phyloP scores from a whole-genome alignment of 2,797 vertebrate species.

The Avahi laniger region DNA sequence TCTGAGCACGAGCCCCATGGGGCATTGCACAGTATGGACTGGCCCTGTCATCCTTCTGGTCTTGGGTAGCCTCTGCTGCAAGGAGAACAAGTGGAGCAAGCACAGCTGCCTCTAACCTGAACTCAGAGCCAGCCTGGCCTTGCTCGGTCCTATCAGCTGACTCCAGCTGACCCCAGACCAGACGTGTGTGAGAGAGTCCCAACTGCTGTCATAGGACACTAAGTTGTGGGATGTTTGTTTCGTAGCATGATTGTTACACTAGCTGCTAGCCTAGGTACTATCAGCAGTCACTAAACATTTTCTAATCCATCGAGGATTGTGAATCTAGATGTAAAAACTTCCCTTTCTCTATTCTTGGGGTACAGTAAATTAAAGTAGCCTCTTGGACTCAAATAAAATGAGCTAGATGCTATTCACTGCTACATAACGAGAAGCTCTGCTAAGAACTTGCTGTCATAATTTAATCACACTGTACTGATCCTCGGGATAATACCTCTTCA shows the following conservation, averaged over 20 bases:
- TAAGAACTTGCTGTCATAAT: neutral
- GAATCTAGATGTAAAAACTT: neutral
- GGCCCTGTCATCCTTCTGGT: neutral
- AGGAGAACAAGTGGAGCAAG: neutral
- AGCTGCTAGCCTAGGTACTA: neutral
- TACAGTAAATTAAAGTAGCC: neutral
- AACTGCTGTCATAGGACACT: neutral
- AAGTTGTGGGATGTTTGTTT: neutral
- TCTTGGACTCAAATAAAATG: neutral
- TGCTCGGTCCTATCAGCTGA: neutral
- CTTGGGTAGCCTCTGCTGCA: neutral
- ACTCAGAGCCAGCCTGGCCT: neutral
- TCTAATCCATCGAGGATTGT: neutral
- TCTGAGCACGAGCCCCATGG: neutral
- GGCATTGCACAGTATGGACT: rapidly evolving
- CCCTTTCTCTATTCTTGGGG: neutral
- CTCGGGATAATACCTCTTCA: neutral
- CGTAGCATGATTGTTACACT: neutral
- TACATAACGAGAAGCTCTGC: neutral
- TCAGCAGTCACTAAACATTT: neutral
- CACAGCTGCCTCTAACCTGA: neutral
- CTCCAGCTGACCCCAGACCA: neutral
- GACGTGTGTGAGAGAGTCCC: rapidly evolving
- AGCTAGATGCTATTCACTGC: neutral
- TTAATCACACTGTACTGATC: neutral